Evolutionary conservation across 2,113 vertebrate genomes (phyloP), one percentile per base, ranked within the genome.

Genomic region (Hiodon alosoides): DNA sequence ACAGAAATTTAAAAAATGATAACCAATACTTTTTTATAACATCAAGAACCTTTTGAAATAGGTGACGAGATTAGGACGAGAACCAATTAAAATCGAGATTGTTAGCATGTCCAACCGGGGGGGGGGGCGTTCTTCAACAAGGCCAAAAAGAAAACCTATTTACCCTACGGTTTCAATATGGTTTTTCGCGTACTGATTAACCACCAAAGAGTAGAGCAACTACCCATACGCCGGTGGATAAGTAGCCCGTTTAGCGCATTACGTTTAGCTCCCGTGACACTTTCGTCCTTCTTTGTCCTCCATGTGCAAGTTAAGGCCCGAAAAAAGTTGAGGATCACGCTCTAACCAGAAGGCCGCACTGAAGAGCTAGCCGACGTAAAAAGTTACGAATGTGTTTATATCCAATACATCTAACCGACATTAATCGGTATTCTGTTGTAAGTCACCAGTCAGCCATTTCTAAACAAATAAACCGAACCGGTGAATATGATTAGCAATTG

Each of bases 211-310:
- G 31, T 31, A 31, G 31, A 31, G 31, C 31, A 31, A 31, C 31
- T 31, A 31, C 31, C 31, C 31, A 31, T 31, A 52, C 13, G 52
- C 6, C 66, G 3, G 14, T n/a, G 66, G 52, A 52, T 1, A 3
- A 8, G 61, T n/a, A 1, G 8, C 2, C 9, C 14, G 17, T 31
- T 53, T 16, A 71, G 7, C 6, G 47, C 7, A 72, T 54, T 16
- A 6, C 51, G 3, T 60, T 51, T 31, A 31, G 31, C 31, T 31
- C 31, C 2, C 31, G 31, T 31, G 31, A 31, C 31, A 1, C 31
- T 72, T 79, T 80, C 88, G 87, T 73, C 87, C 89, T 88, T 89
- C 84, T 73, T 71, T 86, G 87, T 81, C 87, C 89, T 89, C 84
- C 83, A 82, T 67, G 55, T 31, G 31, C 31, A 31, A 31, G 31